Percentiles rank a stretch among this genome's conserved stretches.
Conservation (phyloP, 2,797 vertebrate species). For the Podarcis siculus region DNA sequence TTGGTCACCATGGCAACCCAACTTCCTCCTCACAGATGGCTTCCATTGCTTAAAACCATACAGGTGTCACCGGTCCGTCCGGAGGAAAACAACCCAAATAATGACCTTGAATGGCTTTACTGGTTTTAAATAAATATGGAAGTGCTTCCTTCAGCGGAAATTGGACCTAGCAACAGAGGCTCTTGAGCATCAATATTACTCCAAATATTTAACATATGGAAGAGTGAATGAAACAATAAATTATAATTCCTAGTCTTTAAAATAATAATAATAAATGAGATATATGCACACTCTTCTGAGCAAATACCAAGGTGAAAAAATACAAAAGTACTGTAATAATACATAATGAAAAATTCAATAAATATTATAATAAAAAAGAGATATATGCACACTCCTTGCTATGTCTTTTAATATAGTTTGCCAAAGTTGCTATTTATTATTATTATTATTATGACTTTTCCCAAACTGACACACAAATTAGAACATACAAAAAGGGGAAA, state of each 20-base stretch:
- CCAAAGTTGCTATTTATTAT: neutral
- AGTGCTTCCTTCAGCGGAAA: conserved; percentile 70
- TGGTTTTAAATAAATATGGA: conserved; percentile 56
- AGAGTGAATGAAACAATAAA: conserved; percentile 50
- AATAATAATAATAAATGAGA: too few species aligned
- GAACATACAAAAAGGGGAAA: too few species aligned
- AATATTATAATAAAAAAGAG: neutral
- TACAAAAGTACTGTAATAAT: too few species aligned
- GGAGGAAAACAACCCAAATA: conserved; percentile 31
- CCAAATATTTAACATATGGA: conserved; percentile 59
- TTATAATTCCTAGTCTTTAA: conserved; percentile 32
- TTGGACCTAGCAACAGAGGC: conserved; percentile 50
- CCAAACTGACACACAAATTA: too few species aligned
- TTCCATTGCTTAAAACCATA: conserved; percentile 42
- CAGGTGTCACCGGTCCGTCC: conserved; percentile 52
- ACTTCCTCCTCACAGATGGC: conserved; percentile 56
- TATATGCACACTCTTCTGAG: neutral
- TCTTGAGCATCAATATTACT: conserved; percentile 51
- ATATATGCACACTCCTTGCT: neutral
- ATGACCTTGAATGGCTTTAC: conserved; percentile 50
- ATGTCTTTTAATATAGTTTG: neutral
- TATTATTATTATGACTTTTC: too few species aligned
- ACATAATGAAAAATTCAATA: too few species aligned
- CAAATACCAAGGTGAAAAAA: too few species aligned
- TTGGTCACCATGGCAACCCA: conserved; percentile 17